Conservation (phyloP, 1,140 invertebrate genomes). For the Halyomorpha halys region DNA sequence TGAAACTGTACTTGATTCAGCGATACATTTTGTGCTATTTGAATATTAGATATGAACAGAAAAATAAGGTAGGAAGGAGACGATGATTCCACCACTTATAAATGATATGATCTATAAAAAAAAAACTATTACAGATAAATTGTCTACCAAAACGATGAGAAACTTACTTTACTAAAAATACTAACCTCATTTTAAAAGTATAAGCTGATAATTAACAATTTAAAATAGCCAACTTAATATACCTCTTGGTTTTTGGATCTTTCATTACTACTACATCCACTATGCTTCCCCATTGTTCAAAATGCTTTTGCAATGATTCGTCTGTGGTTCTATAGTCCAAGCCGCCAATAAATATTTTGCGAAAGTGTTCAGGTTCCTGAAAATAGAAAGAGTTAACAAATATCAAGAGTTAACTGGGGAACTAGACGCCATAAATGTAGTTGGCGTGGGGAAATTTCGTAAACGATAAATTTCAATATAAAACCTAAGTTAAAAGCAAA, state of each 20-base stretch:
- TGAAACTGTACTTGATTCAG: too few species aligned
- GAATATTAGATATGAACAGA: too few species aligned
- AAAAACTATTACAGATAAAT: too few species aligned
- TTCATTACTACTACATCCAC: constrained; percentile 98
- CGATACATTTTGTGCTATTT: too few species aligned
- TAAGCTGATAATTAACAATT: too few species aligned
- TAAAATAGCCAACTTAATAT: neutral
- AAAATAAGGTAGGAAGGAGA: too few species aligned
- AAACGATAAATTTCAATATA: neutral
- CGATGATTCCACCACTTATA: too few species aligned
- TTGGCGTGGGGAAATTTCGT: neutral
- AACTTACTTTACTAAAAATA: too few species aligned
- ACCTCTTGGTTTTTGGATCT: constrained; percentile 78
- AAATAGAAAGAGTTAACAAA: constrained; percentile 16
- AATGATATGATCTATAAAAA: too few species aligned
- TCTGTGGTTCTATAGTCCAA: constrained; percentile 91
- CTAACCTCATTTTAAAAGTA: too few species aligned
- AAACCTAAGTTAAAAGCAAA: neutral
- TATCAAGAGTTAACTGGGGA: too few species aligned
- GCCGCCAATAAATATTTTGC: constrained; percentile 96
- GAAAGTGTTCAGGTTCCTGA: constrained; percentile 73
- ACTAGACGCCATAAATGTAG: neutral
- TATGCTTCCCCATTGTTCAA: constrained; percentile 94
- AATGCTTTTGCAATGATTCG: constrained; percentile 84
- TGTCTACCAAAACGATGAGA: too few species aligned